A percentile compares a stretch with the other conserved stretches of the same genome.
Evolutionary conservation across 2,113 vertebrate species (phyloP).

Genomic region (Laticauda laticaudata): DNA sequence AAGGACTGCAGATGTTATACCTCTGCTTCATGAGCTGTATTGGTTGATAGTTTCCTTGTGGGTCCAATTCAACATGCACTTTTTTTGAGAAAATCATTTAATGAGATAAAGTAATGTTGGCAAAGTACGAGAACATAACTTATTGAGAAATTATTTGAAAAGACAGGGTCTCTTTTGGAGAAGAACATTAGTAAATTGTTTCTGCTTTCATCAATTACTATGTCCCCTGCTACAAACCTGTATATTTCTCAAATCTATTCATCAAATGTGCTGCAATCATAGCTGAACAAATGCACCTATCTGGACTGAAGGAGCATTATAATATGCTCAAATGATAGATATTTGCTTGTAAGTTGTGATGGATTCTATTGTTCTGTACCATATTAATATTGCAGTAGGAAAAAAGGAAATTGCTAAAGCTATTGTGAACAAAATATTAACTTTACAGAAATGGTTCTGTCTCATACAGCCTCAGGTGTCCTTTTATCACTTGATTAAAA

Average conservation of each 20-base stretch:
- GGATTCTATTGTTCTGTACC: not conserved
- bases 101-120: not conserved
- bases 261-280: not conserved
- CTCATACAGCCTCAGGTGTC: not conserved
- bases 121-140: not conserved
- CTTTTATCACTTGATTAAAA: not conserved
- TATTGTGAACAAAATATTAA: not conserved
- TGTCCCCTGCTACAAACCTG: not conserved
- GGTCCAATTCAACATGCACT: not conserved
- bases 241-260: not conserved
- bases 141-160: not conserved
- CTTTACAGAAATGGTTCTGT: accelerated
- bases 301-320: not conserved
- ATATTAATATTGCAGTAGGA: not conserved
- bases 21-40: not conserved
- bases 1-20: not conserved
- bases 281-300: not conserved
- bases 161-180: not conserved
- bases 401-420: not conserved
- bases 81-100: not conserved
- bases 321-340: not conserved
- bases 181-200: not conserved
- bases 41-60: not conserved
- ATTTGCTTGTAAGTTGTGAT: not conserved
- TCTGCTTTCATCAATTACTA: not conserved